Percentiles rank a stretch among this genome's conserved stretches.
These are phyloP conservation scores for Aphelenchoides fujianensis DNA, from an alignment of 1,140 invertebrate genomes.

Conservation along the genomic window DNA sequence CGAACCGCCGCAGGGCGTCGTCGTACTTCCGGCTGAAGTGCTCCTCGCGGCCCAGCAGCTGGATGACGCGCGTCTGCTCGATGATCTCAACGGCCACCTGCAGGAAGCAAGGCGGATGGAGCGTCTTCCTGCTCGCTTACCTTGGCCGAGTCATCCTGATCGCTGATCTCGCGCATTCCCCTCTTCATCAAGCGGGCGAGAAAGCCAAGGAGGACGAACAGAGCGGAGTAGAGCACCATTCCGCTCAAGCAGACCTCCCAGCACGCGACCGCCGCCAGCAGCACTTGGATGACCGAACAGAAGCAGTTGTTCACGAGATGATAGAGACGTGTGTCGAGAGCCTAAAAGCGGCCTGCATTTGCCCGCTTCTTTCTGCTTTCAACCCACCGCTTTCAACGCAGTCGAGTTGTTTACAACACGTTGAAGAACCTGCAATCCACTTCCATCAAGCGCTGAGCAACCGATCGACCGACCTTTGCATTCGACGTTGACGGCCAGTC, in stretches of 20 bases:
- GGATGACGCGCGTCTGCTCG: slow-evolving; percentile 34
- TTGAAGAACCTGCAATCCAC: not conserved
- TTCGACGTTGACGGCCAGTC: slow-evolving; percentile 54
- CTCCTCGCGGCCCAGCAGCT: slow-evolving; percentile 24
- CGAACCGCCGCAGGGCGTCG: not conserved
- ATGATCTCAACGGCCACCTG: slow-evolving; percentile 33
- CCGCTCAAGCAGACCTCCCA: slow-evolving; percentile 22
- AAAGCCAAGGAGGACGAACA: slow-evolving; percentile 13
- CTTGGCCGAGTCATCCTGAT: slow-evolving; percentile 26
- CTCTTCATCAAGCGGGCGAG: slow-evolving; percentile 22
- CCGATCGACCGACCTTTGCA: slow-evolving; percentile 15
- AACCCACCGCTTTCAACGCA: slow-evolving; percentile 8
- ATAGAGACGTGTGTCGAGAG: slow-evolving; percentile 25
- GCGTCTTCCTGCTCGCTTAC: not conserved
- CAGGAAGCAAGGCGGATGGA: not conserved
- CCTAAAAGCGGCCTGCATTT: too few relatives aligned
- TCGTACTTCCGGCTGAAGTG: slow-evolving; percentile 19
- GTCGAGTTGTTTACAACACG: not conserved
- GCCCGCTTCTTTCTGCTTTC: too few relatives aligned
- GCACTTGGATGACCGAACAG: slow-evolving; percentile 24
- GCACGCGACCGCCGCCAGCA: slow-evolving; percentile 10
- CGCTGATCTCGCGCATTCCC: not conserved
- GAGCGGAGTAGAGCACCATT: slow-evolving; percentile 20
- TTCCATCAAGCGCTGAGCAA: not conserved
- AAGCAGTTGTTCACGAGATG: slow-evolving; percentile 29